These are phyloP conservation scores for Platorchestia sp. DNA, from an alignment of 1,140 invertebrate species.

Conservation along the genomic window DNA sequence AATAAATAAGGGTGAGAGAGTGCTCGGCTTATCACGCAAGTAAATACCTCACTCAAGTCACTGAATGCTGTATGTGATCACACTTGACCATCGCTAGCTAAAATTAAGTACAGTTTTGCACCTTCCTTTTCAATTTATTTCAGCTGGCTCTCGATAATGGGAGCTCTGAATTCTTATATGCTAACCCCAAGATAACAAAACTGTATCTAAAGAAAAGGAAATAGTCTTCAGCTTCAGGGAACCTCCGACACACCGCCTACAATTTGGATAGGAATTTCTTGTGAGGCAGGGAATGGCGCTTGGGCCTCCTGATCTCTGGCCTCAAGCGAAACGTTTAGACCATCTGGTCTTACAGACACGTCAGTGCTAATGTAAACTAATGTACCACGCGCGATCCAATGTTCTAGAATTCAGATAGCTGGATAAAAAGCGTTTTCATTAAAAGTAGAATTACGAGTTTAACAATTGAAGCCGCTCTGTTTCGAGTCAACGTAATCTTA, in stretches of 20 bases:
- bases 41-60: background rate
- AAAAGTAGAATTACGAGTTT: background rate
- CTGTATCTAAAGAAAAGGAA: background rate
- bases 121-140: background rate
- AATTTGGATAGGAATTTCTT: background rate
- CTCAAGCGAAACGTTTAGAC: background rate
- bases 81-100: background rate
- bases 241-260: background rate
- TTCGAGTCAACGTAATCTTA: background rate
- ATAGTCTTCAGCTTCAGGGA: background rate
- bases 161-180: background rate
- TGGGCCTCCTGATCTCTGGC: background rate
- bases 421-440: background rate
- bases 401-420: background rate
- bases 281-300: background rate
- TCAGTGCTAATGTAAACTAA: background rate
- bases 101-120: background rate
- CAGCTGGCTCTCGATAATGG: background rate
- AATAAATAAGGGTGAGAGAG: background rate
- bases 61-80: background rate
- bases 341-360: background rate
- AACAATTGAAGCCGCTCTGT: background rate
- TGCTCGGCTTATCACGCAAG: background rate
- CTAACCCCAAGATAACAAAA: background rate
- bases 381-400: background rate